phyloP scores from a whole-genome alignment of 2,113 vertebrate genomes.

The Pogonocichla stellata region DNA sequence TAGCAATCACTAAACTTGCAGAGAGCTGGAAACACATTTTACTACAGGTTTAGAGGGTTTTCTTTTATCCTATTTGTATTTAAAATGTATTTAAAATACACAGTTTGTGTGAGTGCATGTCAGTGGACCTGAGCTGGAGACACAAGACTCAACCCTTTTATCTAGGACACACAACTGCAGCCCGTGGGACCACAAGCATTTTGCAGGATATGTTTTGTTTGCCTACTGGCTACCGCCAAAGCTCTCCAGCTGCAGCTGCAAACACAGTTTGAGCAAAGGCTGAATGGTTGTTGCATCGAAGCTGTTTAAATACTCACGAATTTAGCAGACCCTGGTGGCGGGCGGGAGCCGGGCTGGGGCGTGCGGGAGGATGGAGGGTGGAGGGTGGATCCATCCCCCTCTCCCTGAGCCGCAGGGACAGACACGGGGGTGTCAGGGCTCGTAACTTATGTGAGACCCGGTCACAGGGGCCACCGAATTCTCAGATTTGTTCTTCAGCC shows the following conservation, averaged over 20 bases:
- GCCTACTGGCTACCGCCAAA: accelerated
- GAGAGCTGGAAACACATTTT: background rate
- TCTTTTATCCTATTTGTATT: background rate
- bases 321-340: background rate
- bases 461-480: background rate
- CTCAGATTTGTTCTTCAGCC: background rate
- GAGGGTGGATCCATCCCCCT: background rate
- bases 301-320: background rate
- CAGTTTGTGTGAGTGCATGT: background rate
- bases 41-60: background rate
- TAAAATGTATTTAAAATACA: background rate
- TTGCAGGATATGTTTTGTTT: background rate
- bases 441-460: background rate
- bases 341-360: accelerated
- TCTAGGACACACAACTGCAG: background rate
- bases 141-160: background rate
- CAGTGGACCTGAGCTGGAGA: background rate
- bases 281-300: background rate
- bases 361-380: background rate
- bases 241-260: background rate
- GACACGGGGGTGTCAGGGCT: background rate
- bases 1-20: background rate
- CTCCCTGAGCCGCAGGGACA: background rate
- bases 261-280: background rate
- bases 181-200: accelerated